phyloP scores from a whole-genome alignment of 2,888 invertebrate species.

The Subacronicta megacephala region DNA sequence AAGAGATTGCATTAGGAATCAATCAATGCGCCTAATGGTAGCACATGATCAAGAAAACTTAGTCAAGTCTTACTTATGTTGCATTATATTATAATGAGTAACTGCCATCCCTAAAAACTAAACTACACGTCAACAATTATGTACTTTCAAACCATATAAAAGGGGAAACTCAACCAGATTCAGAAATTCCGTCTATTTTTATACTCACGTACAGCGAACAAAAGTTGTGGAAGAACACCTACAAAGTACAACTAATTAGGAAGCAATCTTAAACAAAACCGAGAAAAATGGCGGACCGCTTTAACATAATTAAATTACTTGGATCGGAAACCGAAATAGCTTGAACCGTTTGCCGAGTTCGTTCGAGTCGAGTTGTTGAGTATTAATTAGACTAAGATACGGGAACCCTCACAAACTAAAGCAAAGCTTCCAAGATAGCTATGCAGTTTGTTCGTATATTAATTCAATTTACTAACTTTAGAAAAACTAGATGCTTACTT shows the following conservation, averaged over 20 bases:
- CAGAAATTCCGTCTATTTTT: neutral
- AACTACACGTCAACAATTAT: too few species aligned
- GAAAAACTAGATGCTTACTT: too few species aligned
- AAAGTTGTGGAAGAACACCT: neutral
- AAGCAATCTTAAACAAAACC: slow-evolving; percentile 36
- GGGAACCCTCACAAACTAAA: slow-evolving; percentile 25
- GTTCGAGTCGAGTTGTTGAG: slow-evolving; percentile 20
- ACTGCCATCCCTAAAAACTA: too few species aligned
- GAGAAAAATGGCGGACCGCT: slow-evolving; percentile 31
- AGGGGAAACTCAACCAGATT: neutral
- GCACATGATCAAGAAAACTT: too few species aligned
- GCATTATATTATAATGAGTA: too few species aligned
- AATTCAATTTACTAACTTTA: neutral
- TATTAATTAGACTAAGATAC: slow-evolving; percentile 29
- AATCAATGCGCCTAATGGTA: too few species aligned
- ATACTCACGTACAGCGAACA: neutral
- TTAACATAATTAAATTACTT: slow-evolving; percentile 41
- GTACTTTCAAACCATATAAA: too few species aligned
- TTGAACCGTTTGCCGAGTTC: slow-evolving; percentile 10
- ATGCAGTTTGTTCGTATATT: slow-evolving; percentile 6
- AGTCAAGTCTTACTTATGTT: too few species aligned
- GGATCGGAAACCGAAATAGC: slow-evolving; percentile 41
- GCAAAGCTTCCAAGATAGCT: slow-evolving; percentile 11
- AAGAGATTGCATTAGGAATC: too few species aligned
- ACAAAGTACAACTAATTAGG: slow-evolving; percentile 29